Percentiles rank a stretch among this genome's conserved stretches.
These are phyloP conservation scores for Amphilophus citrinellus DNA, from an alignment of 2,113 vertebrate species.

Conservation along the genomic window DNA sequence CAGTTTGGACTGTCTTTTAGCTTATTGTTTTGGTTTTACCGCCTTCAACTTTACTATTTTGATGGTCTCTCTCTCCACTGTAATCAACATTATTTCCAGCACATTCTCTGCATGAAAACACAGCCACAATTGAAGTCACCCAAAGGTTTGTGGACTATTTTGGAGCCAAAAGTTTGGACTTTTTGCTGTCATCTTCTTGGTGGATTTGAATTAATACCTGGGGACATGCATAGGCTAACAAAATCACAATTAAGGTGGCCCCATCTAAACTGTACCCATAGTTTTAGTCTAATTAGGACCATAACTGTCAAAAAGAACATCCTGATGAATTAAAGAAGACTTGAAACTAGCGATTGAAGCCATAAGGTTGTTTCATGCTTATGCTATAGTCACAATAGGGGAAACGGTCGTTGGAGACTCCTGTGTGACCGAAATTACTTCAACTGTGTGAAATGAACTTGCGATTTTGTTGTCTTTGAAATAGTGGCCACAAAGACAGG, in stretches of 20 bases:
- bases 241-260: background rate
- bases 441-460: background rate
- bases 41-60: background rate
- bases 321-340: background rate
- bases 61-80: background rate
- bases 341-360: background rate
- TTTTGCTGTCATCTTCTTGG: background rate
- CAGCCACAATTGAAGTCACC: background rate
- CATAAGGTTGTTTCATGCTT: background rate
- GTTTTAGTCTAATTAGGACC: background rate
- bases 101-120: background rate
- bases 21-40: background rate
- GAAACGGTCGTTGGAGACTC: background rate
- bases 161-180: background rate
- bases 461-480: background rate
- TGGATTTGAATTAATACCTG: background rate
- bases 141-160: background rate
- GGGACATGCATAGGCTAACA: background rate
- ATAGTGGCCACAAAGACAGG: background rate
- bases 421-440: background rate
- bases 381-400: background rate
- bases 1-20: background rate
- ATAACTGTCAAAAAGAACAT: background rate
- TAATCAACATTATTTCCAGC: background rate
- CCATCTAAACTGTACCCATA: background rate